Conservation (phyloP, 2,888 invertebrate genomes). For the Caprella mutica region DNA sequence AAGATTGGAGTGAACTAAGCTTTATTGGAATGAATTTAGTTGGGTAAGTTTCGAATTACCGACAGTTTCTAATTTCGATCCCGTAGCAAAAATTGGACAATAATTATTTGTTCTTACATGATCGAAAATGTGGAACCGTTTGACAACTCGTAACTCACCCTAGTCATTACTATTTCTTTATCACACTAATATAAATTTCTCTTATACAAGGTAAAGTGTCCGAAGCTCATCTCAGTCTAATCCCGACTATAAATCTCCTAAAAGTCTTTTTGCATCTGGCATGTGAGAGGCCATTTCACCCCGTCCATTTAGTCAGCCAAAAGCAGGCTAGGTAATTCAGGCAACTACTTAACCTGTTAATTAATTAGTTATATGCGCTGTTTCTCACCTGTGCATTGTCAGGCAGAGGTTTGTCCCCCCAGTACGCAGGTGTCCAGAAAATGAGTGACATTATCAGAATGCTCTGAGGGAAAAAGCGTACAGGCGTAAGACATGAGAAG, state of each 20-base stretch:
- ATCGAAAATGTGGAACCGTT: no score
- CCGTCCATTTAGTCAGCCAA: neutral
- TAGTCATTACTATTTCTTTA: no score
- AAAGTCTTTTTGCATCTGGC: neutral
- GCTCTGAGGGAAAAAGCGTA: no score
- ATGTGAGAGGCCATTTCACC: neutral
- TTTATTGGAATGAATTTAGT: neutral
- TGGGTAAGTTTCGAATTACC: neutral
- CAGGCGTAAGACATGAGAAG: no score
- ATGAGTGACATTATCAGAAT: slow-evolving; percentile 3
- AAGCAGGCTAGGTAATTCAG: neutral
- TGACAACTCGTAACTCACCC: no score
- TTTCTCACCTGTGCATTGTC: neutral
- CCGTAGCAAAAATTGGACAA: no score
- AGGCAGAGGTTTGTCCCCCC: slow-evolving; percentile 6
- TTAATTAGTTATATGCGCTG: no score
- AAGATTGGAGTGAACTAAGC: neutral
- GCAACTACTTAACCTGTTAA: neutral
- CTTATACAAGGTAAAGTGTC: no score
- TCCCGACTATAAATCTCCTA: no score
- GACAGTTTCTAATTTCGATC: neutral
- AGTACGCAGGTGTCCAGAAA: slow-evolving; percentile 3
- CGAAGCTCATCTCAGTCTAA: no score
- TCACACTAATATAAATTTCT: no score
- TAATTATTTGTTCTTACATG: no score